phyloP scores from a whole-genome alignment of 2,888 invertebrate genomes.

The Lithophane socia region DNA sequence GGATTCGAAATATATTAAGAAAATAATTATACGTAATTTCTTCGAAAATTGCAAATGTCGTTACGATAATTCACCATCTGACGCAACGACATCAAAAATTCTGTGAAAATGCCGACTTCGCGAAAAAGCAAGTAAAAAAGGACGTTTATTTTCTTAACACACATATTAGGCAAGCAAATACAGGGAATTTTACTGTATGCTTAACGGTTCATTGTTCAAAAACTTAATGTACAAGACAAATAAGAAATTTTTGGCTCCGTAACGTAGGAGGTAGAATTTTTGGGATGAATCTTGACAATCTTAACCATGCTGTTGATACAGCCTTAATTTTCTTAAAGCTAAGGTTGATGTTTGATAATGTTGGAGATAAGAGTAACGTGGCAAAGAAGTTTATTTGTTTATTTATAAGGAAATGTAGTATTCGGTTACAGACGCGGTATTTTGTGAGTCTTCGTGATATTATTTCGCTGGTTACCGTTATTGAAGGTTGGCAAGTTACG shows the following conservation, averaged over 20 bases:
- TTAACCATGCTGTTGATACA: slow-evolving; percentile 48
- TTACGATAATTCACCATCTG: not conserved
- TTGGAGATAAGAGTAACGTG: slow-evolving; percentile 42
- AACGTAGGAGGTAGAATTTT: slow-evolving; percentile 80
- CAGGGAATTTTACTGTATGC: slow-evolving; percentile 73
- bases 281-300: slow-evolving; percentile 66
- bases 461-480: slow-evolving; percentile 81
- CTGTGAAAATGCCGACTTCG: slow-evolving; percentile 38
- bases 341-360: slow-evolving; percentile 59
- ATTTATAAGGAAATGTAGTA: slow-evolving; percentile 82
- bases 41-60: not conserved
- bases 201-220: slow-evolving; percentile 86
- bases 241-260: slow-evolving; percentile 81
- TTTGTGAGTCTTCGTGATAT: slow-evolving; percentile 77
- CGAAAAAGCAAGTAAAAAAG: slow-evolving; percentile 28
- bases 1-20: too few relatives aligned
- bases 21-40: not conserved
- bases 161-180: slow-evolving; percentile 60
- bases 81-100: slow-evolving; percentile 28
- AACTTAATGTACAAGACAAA: slow-evolving; percentile 83
- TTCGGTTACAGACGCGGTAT: slow-evolving; percentile 82
- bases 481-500: slow-evolving; percentile 65
- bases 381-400: slow-evolving; percentile 72
- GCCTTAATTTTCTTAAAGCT: slow-evolving; percentile 29
- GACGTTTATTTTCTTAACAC: slow-evolving; percentile 40